Conservation (phyloP, 30 jellyfish, hydroid and myxozoan species). For the Hydractinia symbiolongicarpus region DNA sequence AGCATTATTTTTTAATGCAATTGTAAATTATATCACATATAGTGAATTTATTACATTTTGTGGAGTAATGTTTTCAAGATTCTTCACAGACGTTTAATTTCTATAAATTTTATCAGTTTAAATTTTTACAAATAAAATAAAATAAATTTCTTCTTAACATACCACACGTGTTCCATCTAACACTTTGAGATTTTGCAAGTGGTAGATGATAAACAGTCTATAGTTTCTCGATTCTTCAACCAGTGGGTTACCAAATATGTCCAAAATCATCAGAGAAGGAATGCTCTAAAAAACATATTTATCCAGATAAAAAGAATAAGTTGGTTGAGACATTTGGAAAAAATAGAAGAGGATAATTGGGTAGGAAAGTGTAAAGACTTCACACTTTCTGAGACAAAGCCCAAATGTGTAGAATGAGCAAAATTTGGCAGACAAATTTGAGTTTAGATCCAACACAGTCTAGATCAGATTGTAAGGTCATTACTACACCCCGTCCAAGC, state of each 20-base stretch:
- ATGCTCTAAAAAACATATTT: constrained; percentile 34
- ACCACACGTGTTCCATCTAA: constrained; percentile 75
- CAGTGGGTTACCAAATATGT: constrained; percentile 80
- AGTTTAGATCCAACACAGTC: too few relatives aligned
- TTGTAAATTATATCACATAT: too few relatives aligned
- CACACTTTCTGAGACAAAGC: background rate
- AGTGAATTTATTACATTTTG: too few relatives aligned
- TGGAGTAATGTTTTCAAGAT: too few relatives aligned
- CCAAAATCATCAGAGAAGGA: constrained; percentile 46
- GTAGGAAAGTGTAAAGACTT: too few relatives aligned
- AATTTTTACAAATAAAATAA: too few relatives aligned
- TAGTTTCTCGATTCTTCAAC: constrained; percentile 45
- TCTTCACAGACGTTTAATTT: too few relatives aligned
- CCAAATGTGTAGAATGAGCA: background rate
- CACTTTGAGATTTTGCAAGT: constrained; percentile 52
- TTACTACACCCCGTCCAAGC: background rate
- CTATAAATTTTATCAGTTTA: too few relatives aligned
- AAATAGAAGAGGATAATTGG: too few relatives aligned
- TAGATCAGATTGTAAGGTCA: too few relatives aligned
- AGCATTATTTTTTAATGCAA: too few relatives aligned
- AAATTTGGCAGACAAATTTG: background rate
- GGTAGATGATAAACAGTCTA: constrained; percentile 68
- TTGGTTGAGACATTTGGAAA: background rate
- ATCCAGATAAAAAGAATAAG: background rate
- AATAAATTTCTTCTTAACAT: background rate